Evolutionary conservation across 2,797 vertebrate species (phyloP), one percentile per base, ranked within the genome.

Genomic region (Gallinago nigripennis): DNA sequence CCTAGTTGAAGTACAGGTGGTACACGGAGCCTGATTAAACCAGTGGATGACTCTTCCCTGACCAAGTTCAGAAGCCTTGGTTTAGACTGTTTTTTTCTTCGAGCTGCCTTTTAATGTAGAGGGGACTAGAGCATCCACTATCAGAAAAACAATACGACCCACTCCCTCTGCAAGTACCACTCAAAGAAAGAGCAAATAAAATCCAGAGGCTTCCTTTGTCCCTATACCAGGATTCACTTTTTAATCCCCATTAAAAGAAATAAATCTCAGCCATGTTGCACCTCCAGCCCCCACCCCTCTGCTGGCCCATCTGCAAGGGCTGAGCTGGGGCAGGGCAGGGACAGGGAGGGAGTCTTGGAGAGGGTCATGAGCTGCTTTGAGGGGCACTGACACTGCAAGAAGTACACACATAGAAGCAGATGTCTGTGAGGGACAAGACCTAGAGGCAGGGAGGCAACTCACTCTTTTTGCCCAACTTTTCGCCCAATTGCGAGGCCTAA

Each of bases 341-440:
- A 25, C 20, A 27, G 12, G 20, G 18, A 41, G 13, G 16, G 27
- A 20, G 9, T 33, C 53, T 24, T 35, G 21, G 37, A 25, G 12
- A 41, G 46, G n/a, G 24, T 8, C 23, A 65, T 0, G 0, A 60
- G 28, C 25, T 51, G 28, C 48, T 45, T 33, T 35, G 37, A 60
- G 35, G 1, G 3, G 20, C 46, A 31, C 21, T 35, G 48, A n/a
- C n/a, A 21, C 48, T 14, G 9, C 41, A 77, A 71, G 64, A 39
- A 28, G 24, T 39, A 16, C 10, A 6, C 20, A 31, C 13, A 10
- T 8, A 45, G 31, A 57, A 76, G 24, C n/a, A 58, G 35, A 17
- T 0, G 0, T 45, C 60, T 56, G 35, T 0, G 1, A 61, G n/a
- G 27, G 63, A 48, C 0, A 2, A 61, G 37, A 35, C 12, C 11